These are phyloP conservation scores for Oophaga sylvatica DNA, from an alignment of 2,797 vertebrate genomes.

Conservation along the genomic window DNA sequence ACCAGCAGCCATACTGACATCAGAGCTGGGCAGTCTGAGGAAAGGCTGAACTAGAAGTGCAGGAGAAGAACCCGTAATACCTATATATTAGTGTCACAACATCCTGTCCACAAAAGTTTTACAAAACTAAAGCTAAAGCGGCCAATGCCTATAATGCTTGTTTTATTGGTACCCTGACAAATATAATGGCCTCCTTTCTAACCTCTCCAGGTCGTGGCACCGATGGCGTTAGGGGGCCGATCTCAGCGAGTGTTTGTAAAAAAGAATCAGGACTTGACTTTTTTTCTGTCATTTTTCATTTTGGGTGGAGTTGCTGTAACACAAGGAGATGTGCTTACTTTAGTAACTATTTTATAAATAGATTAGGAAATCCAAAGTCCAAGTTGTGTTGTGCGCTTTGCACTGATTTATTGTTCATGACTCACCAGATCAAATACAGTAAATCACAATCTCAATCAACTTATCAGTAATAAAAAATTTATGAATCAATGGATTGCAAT, in stretches of 20 bases:
- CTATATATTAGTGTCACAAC: no score
- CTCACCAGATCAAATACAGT: constrained; percentile 1
- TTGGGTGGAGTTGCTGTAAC: not conserved
- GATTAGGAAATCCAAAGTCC: not conserved
- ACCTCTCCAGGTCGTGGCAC: no score
- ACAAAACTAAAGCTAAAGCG: no score
- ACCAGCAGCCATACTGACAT: no score
- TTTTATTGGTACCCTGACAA: no score
- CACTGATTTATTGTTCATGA: constrained; percentile 12
- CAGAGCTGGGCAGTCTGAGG: no score
- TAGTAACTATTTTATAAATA: not conserved
- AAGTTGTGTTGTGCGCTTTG: not conserved
- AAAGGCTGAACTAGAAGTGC: no score
- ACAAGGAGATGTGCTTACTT: not conserved
- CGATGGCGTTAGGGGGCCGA: not conserved
- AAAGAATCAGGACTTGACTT: no score
- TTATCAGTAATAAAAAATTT: not conserved
- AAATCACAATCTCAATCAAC: not conserved
- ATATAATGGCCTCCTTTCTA: no score
- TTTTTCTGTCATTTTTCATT: not conserved
- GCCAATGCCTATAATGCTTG: no score
- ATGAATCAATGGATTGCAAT: not conserved
- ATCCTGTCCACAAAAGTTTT: no score
- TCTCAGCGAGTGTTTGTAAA: not conserved
- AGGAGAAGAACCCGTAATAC: no score